These are phyloP conservation scores for Hippocampus comes DNA, from an alignment of 2,113 vertebrate genomes.

Conservation along the genomic window DNA sequence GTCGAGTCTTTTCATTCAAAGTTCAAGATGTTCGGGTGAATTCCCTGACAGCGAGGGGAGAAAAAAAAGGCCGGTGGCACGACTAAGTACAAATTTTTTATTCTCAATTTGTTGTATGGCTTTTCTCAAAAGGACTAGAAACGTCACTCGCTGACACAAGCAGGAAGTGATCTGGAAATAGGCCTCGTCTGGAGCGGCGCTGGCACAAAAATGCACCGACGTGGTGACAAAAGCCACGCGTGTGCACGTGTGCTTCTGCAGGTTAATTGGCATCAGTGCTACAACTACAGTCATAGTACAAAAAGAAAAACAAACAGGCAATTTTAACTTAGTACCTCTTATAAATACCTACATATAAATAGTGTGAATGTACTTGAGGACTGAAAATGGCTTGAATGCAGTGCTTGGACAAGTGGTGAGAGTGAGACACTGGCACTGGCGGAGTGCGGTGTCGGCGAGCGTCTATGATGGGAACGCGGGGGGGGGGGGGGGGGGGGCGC, in stretches of 20 bases:
- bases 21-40: too few species aligned
- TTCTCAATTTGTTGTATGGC: conserved; percentile 67
- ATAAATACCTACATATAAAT: conserved; percentile 84
- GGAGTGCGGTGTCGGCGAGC: conserved; percentile 78
- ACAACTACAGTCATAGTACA: conserved; percentile 49
- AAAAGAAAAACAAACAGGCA: conserved; percentile 14
- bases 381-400: conserved; percentile 73
- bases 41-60: too few species aligned
- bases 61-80: conserved; percentile 9
- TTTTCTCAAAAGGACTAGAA: conserved; percentile 65
- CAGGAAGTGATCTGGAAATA: conserved; percentile 37
- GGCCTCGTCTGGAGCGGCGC: conserved; percentile 35
- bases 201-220: conserved; percentile 26
- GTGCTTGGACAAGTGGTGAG: conserved; percentile 70
- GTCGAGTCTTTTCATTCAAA: too few species aligned
- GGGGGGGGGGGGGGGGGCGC: conserved; percentile 56
- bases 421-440: conserved; percentile 71
- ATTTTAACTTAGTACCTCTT: conserved; percentile 69
- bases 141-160: conserved; percentile 58
- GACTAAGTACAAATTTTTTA: conserved; percentile 67
- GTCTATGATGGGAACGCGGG: conserved; percentile 52
- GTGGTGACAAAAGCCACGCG: conserved; percentile 27
- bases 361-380: conserved; percentile 78
- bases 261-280: conserved; percentile 49
- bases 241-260: conserved; percentile 36